phyloP scores from a whole-genome alignment of 2,888 invertebrate species.

The Argynnis bischoffii region DNA sequence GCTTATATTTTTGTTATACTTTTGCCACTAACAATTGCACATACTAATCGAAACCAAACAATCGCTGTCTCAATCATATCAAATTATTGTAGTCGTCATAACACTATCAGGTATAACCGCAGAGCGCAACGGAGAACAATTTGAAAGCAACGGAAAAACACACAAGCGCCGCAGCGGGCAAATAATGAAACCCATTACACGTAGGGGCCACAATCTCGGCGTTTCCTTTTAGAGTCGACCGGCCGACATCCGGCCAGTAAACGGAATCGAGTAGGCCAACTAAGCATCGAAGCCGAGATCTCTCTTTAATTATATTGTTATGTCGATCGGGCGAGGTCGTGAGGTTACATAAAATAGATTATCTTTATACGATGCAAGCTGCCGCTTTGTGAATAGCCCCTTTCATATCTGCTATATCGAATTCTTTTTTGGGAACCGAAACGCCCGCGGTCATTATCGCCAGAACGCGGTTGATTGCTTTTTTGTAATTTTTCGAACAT shows the following conservation, averaged over 20 bases:
- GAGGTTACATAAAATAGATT: conserved; percentile 81
- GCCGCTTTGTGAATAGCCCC: conserved; percentile 60
- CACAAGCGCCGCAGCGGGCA: conserved; percentile 48
- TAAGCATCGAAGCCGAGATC: conserved; percentile 55
- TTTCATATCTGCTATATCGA: conserved; percentile 69
- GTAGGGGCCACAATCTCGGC: conserved; percentile 62
- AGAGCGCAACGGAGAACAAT: conserved; percentile 30
- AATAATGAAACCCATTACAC: conserved; percentile 66
- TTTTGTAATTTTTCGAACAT: conserved; percentile 41
- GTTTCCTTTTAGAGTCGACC: conserved; percentile 63
- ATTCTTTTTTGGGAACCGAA: conserved; percentile 56
- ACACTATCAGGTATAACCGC: conserved; percentile 21
- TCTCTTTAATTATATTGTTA: conserved; percentile 82
- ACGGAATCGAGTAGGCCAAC: conserved; percentile 47
- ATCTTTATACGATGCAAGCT: conserved; percentile 72
- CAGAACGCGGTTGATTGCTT: conserved; percentile 45
- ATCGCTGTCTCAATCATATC: conserved; percentile 23
- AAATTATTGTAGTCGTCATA: conserved; percentile 30
- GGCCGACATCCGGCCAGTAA: conserved; percentile 70
- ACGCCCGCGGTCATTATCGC: conserved; percentile 66
- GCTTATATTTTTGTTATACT: neutral
- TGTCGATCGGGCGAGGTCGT: conserved; percentile 72
- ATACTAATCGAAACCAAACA: conserved; percentile 28
- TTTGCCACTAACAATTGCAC: neutral
- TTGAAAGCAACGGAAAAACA: conserved; percentile 40